Conservation (phyloP, 2,888 invertebrate species). For the Mimachlamys varia region DNA sequence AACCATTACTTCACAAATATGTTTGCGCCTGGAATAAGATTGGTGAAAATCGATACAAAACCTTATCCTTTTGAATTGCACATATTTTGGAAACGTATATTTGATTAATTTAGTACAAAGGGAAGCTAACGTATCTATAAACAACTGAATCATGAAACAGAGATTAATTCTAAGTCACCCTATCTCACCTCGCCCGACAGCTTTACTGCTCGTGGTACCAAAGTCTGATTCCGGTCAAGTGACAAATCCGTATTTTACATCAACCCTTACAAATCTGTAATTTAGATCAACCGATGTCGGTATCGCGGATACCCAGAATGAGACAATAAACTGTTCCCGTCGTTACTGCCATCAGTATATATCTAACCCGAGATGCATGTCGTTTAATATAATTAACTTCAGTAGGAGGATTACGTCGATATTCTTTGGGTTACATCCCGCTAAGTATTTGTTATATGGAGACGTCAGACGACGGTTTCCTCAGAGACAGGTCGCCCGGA, state of each 20-base stretch:
- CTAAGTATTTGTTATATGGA: slow-evolving; percentile 2
- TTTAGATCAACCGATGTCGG: slow-evolving; percentile 30
- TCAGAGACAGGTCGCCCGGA: not conserved
- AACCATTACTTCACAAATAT: no score
- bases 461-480: not conserved
- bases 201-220: not conserved
- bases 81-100: no score
- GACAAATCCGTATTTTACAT: slow-evolving; percentile 18
- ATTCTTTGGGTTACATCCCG: not conserved
- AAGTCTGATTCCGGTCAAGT: slow-evolving; percentile 2
- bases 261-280: not conserved
- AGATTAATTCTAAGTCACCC: not conserved
- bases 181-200: not conserved
- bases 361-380: not conserved
- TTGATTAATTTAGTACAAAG: no score
- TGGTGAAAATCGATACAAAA: no score
- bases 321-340: not conserved
- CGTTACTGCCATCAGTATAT: not conserved
- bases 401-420: not conserved
- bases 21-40: no score
- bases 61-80: no score
- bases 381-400: not conserved
- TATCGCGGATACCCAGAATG: not conserved
- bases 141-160: not conserved
- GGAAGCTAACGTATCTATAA: not conserved